Base-by-base conservation (phyloP, 2,888 invertebrate species). In the Mystacides longicornis region DNA sequence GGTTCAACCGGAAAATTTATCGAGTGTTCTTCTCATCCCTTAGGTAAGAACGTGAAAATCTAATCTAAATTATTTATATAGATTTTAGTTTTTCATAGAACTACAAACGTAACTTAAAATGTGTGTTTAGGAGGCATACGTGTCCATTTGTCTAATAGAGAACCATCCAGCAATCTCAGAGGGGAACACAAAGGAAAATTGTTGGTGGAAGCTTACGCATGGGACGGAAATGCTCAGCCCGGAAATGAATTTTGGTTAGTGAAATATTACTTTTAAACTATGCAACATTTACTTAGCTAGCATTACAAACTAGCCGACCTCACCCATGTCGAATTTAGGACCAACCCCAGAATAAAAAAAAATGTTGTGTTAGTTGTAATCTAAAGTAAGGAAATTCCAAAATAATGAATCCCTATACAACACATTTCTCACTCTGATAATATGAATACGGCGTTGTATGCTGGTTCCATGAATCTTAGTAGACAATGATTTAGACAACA, bases 191-290 rank as follows among this genome's bases (percentile, higher is more conserved):
- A 65, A 19, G 74, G 78, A 54, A 78, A 75, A 59, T 65, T 81
- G 9, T 69, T 85, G 16, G 78, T 86, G 0, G 80, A 84, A 23
- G 84, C 83, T 0, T 87, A 86, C 64, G 82, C 87, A 0, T 85
- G 86, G 83, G 86, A 87, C 65, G 81, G 85, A 5, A 87, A 87
- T 64, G 80, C 86, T 0, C 74, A 84, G 55, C 86, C 87, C 1
- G 87, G 86, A 47, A 87, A 87, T 63, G 87, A 87, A 64, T 87
- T 82, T 66, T 87, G 87, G 87, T 75, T 23, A 64, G 14, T 37
- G n/a, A n/a, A n/a, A n/a, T n/a, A n/a, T n/a, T n/a, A n/a, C n/a
- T n/a, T n/a, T n/a, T n/a, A n/a, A n/a, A n/a, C n/a, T n/a, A n/a
- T n/a, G n/a, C n/a, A n/a, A n/a, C n/a, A n/a, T n/a, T n/a, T n/a